Evolutionary conservation across 2,888 invertebrate genomes (phyloP).

Genomic region (Hybos culiciformis): DNA sequence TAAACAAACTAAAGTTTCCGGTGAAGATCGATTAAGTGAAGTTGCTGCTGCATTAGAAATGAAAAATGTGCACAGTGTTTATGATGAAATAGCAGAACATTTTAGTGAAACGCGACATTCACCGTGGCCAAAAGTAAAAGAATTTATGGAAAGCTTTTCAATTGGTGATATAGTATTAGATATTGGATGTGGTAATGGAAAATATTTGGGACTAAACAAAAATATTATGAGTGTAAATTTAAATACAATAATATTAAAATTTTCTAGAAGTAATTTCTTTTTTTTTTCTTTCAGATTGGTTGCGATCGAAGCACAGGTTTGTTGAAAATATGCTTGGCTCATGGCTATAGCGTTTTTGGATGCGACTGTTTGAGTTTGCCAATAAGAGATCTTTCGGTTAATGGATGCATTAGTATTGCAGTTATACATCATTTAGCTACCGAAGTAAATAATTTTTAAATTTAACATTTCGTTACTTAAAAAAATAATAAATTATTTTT

Average conservation of each 20-base stretch:
- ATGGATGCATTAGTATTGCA: slow-evolving; percentile 84
- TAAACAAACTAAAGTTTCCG: slow-evolving; percentile 13
- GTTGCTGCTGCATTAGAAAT: slow-evolving; percentile 53
- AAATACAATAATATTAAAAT: background rate
- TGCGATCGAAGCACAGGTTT: slow-evolving; percentile 66
- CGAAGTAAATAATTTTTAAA: slow-evolving; percentile 36
- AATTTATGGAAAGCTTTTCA: slow-evolving; percentile 57
- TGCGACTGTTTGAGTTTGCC: slow-evolving; percentile 67
- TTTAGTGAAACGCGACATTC: slow-evolving; percentile 90
- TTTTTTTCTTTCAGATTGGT: slow-evolving; percentile 60
- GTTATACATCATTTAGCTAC: slow-evolving; percentile 93
- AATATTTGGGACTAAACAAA: slow-evolving; percentile 61
- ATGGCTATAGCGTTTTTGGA: slow-evolving; percentile 53
- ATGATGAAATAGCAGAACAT: slow-evolving; percentile 86
- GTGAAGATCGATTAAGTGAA: slow-evolving; percentile 25
- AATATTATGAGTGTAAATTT: slow-evolving; percentile 45
- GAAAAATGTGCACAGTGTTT: slow-evolving; percentile 72
- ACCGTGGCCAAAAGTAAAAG: slow-evolving; percentile 82
- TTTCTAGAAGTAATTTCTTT: slow-evolving; percentile 4
- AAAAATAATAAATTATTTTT: background rate
- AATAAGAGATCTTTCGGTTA: slow-evolving; percentile 50
- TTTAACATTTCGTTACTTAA: background rate
- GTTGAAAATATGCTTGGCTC: slow-evolving; percentile 44
- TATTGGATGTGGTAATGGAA: slow-evolving; percentile 97
- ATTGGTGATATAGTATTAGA: slow-evolving; percentile 66